Percentiles rank a stretch among this genome's conserved stretches.
Conservation (phyloP, 2,797 vertebrate genomes). For the Syndactyla subalaris region DNA sequence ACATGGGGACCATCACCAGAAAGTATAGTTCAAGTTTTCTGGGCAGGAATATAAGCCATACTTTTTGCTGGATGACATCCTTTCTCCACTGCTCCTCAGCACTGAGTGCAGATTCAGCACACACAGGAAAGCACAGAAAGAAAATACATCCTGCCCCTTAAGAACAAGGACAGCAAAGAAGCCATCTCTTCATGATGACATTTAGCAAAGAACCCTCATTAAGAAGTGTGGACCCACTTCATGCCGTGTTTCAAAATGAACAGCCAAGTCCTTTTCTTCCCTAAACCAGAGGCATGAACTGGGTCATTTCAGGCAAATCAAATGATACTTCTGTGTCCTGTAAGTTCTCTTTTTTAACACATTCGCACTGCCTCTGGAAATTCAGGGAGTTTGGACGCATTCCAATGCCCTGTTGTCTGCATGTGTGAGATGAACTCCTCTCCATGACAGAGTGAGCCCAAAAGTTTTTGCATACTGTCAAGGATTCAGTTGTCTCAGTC, state of each 20-base stretch:
- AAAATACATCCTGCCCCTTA: not conserved
- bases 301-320: not conserved
- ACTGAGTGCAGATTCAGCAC: not conserved
- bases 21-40: not conserved
- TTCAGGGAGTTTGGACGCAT: not conserved
- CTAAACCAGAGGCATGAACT: not conserved
- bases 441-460: not conserved
- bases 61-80: not conserved
- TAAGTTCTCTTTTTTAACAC: not conserved
- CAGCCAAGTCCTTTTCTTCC: not conserved
- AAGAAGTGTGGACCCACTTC: not conserved
- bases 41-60: not conserved
- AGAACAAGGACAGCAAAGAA: not conserved
- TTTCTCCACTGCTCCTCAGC: not conserved
- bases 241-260: not conserved
- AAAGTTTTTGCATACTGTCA: rapidly evolving
- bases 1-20: not conserved
- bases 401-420: rapidly evolving
- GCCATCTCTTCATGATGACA: not conserved
- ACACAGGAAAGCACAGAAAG: not conserved
- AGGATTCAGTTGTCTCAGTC: not conserved
- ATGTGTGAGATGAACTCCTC: not conserved
- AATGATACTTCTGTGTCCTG: not conserved
- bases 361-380: not conserved
- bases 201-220: not conserved